Percentiles rank a stretch among this genome's conserved stretches.
phyloP scores from a whole-genome alignment of 2,797 vertebrate genomes.

The Anguilla pacifica region DNA sequence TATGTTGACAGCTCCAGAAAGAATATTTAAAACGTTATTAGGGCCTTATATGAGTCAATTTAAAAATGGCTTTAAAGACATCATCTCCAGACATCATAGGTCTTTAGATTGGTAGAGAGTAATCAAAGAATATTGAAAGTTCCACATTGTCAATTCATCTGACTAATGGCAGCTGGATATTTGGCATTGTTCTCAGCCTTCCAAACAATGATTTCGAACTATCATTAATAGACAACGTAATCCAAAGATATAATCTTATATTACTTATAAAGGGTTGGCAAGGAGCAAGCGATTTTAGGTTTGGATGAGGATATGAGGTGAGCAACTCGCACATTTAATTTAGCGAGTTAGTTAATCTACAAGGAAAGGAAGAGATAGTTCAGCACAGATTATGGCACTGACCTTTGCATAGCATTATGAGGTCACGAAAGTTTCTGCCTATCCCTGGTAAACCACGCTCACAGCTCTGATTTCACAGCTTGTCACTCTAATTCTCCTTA shows the following conservation, averaged over 20 bases:
- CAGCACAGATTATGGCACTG: not conserved
- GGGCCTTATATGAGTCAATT: too few relatives aligned
- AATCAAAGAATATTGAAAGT: too few relatives aligned
- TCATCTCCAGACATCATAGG: too few relatives aligned
- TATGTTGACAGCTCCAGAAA: too few relatives aligned
- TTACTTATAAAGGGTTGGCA: slow-evolving; percentile 12
- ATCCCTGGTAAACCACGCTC: not conserved
- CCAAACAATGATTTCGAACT: not conserved
- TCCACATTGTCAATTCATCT: too few relatives aligned
- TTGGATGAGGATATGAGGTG: not conserved
- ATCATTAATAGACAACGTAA: not conserved
- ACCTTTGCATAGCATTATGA: not conserved
- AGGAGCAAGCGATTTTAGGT: not conserved
- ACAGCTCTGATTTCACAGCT: not conserved
- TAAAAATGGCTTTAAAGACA: too few relatives aligned
- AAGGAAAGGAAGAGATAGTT: not conserved
- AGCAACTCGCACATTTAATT: not conserved
- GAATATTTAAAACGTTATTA: too few relatives aligned
- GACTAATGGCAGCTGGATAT: not conserved
- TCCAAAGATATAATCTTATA: not conserved
- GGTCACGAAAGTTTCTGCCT: not conserved
- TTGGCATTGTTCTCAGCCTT: not conserved
- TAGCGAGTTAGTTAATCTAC: not conserved
- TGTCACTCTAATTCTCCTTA: not conserved
- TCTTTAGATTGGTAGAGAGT: too few relatives aligned